Base-by-base conservation (phyloP, 2,113 vertebrate species). In the Charadrius vociferus region DNA sequence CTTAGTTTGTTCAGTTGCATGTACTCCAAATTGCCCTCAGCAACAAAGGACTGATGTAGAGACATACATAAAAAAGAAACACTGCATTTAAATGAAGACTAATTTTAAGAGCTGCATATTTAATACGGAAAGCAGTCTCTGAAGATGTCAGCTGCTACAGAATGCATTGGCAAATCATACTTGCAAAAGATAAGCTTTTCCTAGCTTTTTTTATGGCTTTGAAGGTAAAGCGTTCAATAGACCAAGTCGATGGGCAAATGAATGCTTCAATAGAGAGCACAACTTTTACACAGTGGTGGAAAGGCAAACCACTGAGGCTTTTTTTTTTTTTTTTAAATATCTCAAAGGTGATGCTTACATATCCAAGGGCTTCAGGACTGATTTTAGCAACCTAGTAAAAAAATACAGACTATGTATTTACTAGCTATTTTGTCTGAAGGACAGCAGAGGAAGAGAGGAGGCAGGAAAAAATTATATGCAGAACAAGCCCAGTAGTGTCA, bases 161-260 rank as follows among this genome's bases (percentile, higher is more conserved):
- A 78, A 68, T 0, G 4, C 59, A 11, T 0, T 34, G 70, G 58
- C 32, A 49, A 83, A 58, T 19, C 30, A 11, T 7, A 7, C 22
- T 36, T n/a, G 29, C 8, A 12, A 10, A 63, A 84, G 45, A 56
- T 15, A 32, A 89, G 88, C 72, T 81, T 41, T 30, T 50, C 92
- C 71, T 16, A 43, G 43, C 20, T 21, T 34, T n/a, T 81, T 71
- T 52, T 19, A 65, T 17, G 63, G 84, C 58, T 86, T 77, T 29
- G 39, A 61, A 82, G 45, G 79, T n/a, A 53, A 88, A 89, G 43
- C 0, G 9, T 21, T 43, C 12, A 7, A 47, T 12, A 26, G 58
- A 37, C 9, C 4, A 8, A 61, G 41, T 7, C 2, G 4, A 81
- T 17, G 87, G 81, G 55, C 24, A 58, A 41, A n/a, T 0, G 4